These are phyloP conservation scores for Helogale parvula DNA, from an alignment of 2,113 vertebrate genomes.

Conservation along the genomic window DNA sequence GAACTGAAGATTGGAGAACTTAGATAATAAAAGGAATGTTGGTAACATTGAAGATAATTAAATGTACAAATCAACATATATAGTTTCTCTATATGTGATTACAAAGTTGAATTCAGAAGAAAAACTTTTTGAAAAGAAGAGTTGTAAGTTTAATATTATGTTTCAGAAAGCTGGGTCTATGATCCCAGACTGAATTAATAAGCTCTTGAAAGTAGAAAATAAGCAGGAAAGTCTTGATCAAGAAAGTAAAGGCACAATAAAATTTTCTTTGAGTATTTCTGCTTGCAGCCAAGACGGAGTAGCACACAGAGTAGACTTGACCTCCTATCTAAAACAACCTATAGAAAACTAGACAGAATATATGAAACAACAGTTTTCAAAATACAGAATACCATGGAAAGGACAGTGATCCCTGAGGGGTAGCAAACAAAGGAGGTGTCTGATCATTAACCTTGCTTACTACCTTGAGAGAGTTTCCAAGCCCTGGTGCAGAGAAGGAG, in stretches of 20 bases:
- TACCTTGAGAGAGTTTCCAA: neutral
- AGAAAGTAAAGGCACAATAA: neutral
- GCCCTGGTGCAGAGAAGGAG: neutral
- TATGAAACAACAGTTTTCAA: slow-evolving; percentile 9
- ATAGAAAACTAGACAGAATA: neutral
- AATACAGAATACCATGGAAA: neutral
- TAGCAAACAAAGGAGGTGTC: neutral
- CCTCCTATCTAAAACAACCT: neutral
- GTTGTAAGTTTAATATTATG: neutral
- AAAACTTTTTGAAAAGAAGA: neutral
- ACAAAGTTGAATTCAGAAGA: neutral
- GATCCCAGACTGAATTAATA: neutral
- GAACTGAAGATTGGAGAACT: neutral
- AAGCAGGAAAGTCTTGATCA: neutral
- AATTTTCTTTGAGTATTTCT: neutral
- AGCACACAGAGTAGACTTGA: neutral
- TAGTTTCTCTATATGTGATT: neutral
- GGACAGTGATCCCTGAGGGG: neutral
- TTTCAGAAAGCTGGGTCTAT: neutral
- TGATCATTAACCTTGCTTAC: neutral
- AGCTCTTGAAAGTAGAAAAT: neutral
- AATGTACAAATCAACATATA: neutral
- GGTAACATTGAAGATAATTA: slow-evolving; percentile 2
- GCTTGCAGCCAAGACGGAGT: neutral
- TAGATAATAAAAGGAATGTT: neutral